Base-by-base conservation (phyloP, 2,113 vertebrate genomes). In the Mola mola region DNA sequence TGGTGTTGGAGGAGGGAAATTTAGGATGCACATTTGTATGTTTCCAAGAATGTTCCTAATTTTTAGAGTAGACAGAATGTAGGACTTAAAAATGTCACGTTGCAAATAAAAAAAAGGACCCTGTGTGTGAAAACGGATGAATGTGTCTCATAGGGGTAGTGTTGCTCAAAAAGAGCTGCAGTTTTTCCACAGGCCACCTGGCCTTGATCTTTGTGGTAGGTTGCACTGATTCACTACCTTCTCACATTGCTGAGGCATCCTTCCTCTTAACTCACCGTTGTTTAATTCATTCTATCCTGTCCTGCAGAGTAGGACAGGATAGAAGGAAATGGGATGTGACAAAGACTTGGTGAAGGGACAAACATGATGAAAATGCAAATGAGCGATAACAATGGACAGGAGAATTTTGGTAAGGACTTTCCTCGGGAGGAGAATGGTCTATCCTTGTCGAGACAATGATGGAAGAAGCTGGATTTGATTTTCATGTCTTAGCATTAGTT, bases 391-490 rank as follows among this genome's bases (percentile, higher is more conserved):
- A 16, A 38, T 77, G 36, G 28, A 46, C 52, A 48, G 49, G 57
- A 43, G 37, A 71, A n/a, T n/a, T n/a, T n/a, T n/a, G n/a, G n/a
- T n/a, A n/a, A 25, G 40, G 71, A 85, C 62, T 66, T 40, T 66
- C 17, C 24, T 67, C 67, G 41, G 44, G 21, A 69, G 42, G 69
- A 36, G 28, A 62, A 43, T 58, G 4, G n/a, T n/a, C n/a, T n/a
- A n/a, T n/a, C n/a, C n/a, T n/a, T n/a, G n/a, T n/a, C n/a, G n/a
- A 47, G 21, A 69, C 71, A 69, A 53, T 66, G 63, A 81, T 81
- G 83, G 88, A 90, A 87, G 81, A 83, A 88, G 78, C 71, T 84
- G 72, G 71, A 87, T 89, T 68, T 59, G 49, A 50, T 56, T 42
- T 68, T 68, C 50, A 57, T 46, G 51, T 69, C 47, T 73, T 85